Conservation (phyloP, 2,888 invertebrate genomes). For the Apamea sordens region DNA sequence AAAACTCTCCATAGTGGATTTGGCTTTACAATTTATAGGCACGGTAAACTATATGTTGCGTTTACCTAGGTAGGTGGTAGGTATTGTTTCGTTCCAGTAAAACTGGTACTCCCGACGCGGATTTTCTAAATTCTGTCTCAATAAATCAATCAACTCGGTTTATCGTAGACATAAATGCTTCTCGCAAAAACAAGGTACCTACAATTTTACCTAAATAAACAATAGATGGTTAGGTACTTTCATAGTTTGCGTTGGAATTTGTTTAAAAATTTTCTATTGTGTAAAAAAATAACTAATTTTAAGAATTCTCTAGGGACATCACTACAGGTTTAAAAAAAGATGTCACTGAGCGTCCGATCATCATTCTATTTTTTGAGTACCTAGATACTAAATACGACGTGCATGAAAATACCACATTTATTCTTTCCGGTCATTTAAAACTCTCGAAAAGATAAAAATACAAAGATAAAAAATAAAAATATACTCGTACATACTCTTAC, state of each 20-base stretch:
- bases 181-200: slow-evolving; percentile 6
- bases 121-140: slow-evolving; percentile 19
- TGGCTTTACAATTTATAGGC: neutral
- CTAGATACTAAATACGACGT: too few relatives aligned
- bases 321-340: neutral
- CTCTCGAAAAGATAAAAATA: neutral
- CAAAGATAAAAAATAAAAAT: neutral
- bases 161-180: slow-evolving; percentile 18
- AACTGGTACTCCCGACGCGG: neutral
- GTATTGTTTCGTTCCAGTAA: neutral
- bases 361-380: neutral
- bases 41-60: neutral
- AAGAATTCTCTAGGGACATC: neutral
- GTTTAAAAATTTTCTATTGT: neutral
- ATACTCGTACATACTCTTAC: too few relatives aligned
- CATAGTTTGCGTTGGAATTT: neutral
- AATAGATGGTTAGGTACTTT: neutral
- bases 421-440: neutral
- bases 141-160: slow-evolving; percentile 50
- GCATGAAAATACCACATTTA: neutral
- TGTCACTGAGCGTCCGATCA: neutral
- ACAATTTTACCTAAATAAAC: slow-evolving; percentile 31
- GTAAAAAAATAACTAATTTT: too few relatives aligned
- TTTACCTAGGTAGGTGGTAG: neutral
- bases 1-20: neutral